Base-by-base conservation (phyloP, 2,797 vertebrate species). In the Apogon hyalosoma region DNA sequence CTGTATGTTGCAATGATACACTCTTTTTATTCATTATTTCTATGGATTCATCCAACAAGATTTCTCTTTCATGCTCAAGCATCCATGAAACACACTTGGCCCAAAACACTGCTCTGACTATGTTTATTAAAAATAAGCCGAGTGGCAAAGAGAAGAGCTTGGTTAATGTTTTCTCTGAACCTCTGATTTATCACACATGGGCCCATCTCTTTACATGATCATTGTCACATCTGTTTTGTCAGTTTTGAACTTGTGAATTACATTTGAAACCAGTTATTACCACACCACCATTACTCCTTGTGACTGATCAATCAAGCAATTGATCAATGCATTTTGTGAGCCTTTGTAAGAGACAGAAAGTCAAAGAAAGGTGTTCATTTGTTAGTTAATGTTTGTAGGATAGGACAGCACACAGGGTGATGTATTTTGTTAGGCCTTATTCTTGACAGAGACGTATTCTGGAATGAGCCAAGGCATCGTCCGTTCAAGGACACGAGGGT, bases 381-480 rank as follows among this genome's bases (percentile, higher is more conserved):
- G 31, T 89, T 89, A 94, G 90, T 89, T 89, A 89, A 88, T 69
- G 59, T 38, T 67, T 93, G 61, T 28, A 59, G 84, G 86, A 90
- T 83, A 80, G 88, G 11, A 11, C 6, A 67, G 75, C 69, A 73
- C 85, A 84, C 80, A 64, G 77, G 83, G 92, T 95, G 92, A 95
- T 95, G 85, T 92, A 95, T 94, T 90, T 92, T 77, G 53, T 81
- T 75, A 92, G 89, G 92, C 91, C 91, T 79, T 72, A 58, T 88
- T 82, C n/a, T 40, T 94, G 94, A 91, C 92, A 94, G 92, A 94
- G 93, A 95, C 86, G 63, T 83, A 80, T 72, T 53, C 83, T 77
- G 80, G 91, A 90, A 90, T 66, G 77, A 86, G 78, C 89, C 73
- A 72, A 80, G 49, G 87, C 73, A 82, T 90, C 87, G 83, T 66